A percentile compares a stretch with the other conserved stretches of the same genome.
phyloP scores from a whole-genome alignment of 2,113 vertebrate species.

The Ivindomyrus marchei region DNA sequence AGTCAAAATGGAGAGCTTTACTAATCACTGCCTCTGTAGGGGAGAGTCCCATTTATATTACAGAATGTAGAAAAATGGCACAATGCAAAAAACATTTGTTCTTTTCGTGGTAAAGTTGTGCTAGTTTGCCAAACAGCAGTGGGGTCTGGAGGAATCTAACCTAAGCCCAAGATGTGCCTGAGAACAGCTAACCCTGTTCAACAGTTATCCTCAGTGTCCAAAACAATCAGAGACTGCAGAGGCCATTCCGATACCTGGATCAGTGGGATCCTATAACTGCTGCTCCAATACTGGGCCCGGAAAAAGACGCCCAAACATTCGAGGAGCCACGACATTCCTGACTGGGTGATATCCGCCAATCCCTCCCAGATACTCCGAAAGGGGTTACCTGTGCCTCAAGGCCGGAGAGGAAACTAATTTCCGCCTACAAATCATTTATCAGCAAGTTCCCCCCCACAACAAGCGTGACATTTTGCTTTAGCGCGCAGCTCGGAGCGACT shows the following conservation, averaged over 20 bases:
- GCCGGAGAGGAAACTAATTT: conserved; percentile 28
- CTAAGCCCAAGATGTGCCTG: background rate
- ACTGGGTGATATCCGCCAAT: background rate
- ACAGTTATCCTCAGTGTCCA: background rate
- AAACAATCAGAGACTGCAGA: background rate
- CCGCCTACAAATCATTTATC: conserved; percentile 50
- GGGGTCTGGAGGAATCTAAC: background rate
- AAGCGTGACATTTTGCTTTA: conserved; percentile 34
- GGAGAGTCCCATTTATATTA: background rate
- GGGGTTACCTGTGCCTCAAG: conserved; percentile 30
- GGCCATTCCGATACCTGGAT: background rate
- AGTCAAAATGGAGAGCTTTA: background rate
- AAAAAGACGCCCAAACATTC: background rate
- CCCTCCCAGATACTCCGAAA: conserved; percentile 23
- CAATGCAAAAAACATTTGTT: background rate
- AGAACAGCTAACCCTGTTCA: background rate
- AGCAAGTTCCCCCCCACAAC: conserved; percentile 20
- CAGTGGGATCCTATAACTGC: background rate
- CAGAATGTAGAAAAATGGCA: background rate
- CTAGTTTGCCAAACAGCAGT: background rate
- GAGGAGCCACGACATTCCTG: conserved; percentile 14
- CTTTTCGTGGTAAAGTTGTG: background rate
- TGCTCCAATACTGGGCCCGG: background rate
- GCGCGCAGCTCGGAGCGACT: conserved; percentile 31
- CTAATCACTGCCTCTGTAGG: background rate